phyloP scores from a whole-genome alignment of 2,888 invertebrate genomes.

The Rhaphigaster nebulosa region DNA sequence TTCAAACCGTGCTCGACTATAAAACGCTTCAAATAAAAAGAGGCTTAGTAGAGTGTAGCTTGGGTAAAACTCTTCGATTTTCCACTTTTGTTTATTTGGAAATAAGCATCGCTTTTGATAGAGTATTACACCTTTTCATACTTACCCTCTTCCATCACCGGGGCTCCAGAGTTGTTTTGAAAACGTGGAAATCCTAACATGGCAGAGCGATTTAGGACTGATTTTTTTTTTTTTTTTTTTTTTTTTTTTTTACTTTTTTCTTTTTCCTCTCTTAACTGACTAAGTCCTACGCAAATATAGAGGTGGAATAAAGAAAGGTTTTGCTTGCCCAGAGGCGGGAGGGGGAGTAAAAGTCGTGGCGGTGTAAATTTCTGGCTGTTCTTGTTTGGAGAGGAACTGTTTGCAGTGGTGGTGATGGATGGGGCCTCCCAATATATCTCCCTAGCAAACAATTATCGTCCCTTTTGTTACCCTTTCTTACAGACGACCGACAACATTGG shows the following conservation, averaged over 20 bases:
- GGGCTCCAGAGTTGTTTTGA: slow-evolving; percentile 1
- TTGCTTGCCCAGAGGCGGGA: slow-evolving; percentile 33
- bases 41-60: background rate
- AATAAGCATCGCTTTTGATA: slow-evolving; percentile 17
- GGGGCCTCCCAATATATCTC: slow-evolving; percentile 42
- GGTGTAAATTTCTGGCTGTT: slow-evolving; percentile 9
- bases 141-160: background rate
- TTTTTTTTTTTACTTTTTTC: background rate
- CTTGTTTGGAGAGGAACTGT: slow-evolving; percentile 29
- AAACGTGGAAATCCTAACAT: slow-evolving; percentile 30
- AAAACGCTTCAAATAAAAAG: background rate
- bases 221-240: background rate
- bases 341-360: slow-evolving; percentile 11
- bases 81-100: background rate
- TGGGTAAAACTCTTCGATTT: background rate
- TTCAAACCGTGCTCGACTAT: background rate
- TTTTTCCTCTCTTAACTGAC: slow-evolving; percentile 34
- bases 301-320: slow-evolving; percentile 44
- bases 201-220: slow-evolving; percentile 25
- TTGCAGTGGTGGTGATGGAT: slow-evolving; percentile 54
- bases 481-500: background rate
- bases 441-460: slow-evolving; percentile 54
- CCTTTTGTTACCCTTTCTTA: slow-evolving; percentile 51
- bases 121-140: slow-evolving; percentile 27
- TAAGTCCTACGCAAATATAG: slow-evolving; percentile 46